A percentile compares a stretch with the other conserved stretches of the same genome.
phyloP scores from a whole-genome alignment of 1,140 invertebrate genomes.

The Aradophagus sp. region DNA sequence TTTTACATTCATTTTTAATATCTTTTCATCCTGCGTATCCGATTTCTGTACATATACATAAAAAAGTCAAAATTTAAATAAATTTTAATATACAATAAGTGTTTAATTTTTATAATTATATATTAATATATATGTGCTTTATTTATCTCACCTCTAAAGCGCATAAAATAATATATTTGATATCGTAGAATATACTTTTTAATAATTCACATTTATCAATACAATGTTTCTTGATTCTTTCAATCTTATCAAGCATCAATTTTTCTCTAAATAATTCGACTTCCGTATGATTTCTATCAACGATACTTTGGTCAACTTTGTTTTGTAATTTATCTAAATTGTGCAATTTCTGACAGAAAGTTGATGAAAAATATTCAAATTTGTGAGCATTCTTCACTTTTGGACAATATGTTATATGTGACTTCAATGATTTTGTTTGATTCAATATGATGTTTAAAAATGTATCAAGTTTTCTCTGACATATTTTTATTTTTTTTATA shows the following conservation, averaged over 20 bases:
- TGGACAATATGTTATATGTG: too few relatives aligned
- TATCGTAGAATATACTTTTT: constrained; percentile 27
- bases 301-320: not conserved
- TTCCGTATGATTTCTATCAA: constrained; percentile 4
- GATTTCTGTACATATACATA: constrained; percentile 29
- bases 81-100: too few relatives aligned
- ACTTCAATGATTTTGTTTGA: too few relatives aligned
- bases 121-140: constrained; percentile 7
- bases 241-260: not conserved
- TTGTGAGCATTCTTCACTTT: too few relatives aligned
- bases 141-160: constrained; percentile 54
- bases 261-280: constrained; percentile 9
- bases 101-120: too few relatives aligned
- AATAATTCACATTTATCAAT: constrained; percentile 18
- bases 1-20: constrained; percentile 22
- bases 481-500: too few relatives aligned
- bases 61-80: too few relatives aligned
- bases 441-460: too few relatives aligned
- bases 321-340: constrained; percentile 2
- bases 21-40: constrained; percentile 10
- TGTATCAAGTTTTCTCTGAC: too few relatives aligned
- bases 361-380: too few relatives aligned
- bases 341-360: too few relatives aligned
- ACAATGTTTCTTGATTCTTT: not conserved
- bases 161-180: constrained; percentile 59